Percentiles rank a stretch among this genome's conserved stretches.
phyloP scores from a whole-genome alignment of 2,888 invertebrate genomes.

The Drosophila gaucha region DNA sequence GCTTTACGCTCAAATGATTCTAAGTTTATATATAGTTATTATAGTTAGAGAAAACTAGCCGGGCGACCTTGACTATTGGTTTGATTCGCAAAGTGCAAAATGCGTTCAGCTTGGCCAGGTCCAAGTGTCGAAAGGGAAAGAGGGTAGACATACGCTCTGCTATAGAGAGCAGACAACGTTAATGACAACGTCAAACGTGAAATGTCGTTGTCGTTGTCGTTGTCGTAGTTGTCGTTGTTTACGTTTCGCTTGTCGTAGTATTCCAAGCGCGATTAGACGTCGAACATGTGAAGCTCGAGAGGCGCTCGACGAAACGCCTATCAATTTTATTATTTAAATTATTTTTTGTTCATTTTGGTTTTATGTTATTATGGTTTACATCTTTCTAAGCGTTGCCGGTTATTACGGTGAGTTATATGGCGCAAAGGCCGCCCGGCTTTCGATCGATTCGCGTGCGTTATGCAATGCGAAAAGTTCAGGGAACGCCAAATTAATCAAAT shows the following conservation, averaged over 20 bases:
- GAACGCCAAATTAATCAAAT: constrained; percentile 27
- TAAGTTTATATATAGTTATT: constrained; percentile 54
- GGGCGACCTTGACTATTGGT: constrained; percentile 52
- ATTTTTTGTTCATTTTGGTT: constrained; percentile 28
- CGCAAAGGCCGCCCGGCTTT: constrained; percentile 15
- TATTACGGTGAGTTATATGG: constrained; percentile 83
- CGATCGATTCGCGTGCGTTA: constrained; percentile 55
- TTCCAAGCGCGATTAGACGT: constrained; percentile 83
- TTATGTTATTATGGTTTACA: constrained; percentile 81
- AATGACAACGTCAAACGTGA: constrained; percentile 62
- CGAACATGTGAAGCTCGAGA: constrained; percentile 82
- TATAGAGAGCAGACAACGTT: constrained; percentile 27
- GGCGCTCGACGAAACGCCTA: constrained; percentile 48
- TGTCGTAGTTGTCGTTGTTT: constrained; percentile 17
- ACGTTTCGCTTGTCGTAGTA: constrained; percentile 68
- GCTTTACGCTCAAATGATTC: constrained; percentile 60
- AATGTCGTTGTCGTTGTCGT: constrained; percentile 30
- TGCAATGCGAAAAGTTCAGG: constrained; percentile 48
- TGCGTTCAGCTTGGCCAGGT: constrained; percentile 35
- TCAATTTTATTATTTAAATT: constrained; percentile 34
- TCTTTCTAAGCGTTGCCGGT: constrained; percentile 83
- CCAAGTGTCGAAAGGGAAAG: constrained; percentile 7
- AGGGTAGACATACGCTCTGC: not conserved
- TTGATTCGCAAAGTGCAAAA: constrained; percentile 31
- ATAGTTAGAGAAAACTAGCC: not conserved